phyloP scores from a whole-genome alignment of 1,140 invertebrate species.

The Pseudobourletiella spinata region DNA sequence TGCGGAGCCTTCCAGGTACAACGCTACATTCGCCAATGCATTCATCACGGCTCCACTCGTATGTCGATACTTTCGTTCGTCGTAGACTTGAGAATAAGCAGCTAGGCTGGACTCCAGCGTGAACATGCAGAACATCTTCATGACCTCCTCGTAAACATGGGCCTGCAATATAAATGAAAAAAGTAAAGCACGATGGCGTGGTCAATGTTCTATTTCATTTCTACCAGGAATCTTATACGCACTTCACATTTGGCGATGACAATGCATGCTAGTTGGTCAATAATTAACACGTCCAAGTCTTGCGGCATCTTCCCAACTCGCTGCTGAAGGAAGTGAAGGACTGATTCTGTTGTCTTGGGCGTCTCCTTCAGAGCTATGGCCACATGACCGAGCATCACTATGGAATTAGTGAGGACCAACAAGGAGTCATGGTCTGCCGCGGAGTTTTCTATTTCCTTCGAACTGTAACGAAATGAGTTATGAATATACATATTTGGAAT shows the following conservation, averaged over 20 bases:
- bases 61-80: constrained; percentile 52
- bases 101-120: constrained; percentile 84
- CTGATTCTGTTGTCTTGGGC: constrained; percentile 85
- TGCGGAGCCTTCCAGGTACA: constrained; percentile 77
- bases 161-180: constrained; percentile 42
- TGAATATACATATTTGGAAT: constrained; percentile 1
- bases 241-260: constrained; percentile 80
- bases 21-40: constrained; percentile 86
- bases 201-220: background rate
- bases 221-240: no score
- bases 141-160: constrained; percentile 83
- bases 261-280: constrained; percentile 95
- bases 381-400: constrained; percentile 93
- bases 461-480: no score
- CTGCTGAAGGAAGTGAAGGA: constrained; percentile 94
- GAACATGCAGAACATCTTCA: constrained; percentile 95
- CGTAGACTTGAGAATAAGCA: constrained; percentile 59
- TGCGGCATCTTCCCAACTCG: constrained; percentile 82
- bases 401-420: constrained; percentile 90
- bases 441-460: background rate
- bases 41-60: constrained; percentile 91
- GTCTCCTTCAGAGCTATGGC: constrained; percentile 89
- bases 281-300: constrained; percentile 78
- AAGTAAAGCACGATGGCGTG: background rate
- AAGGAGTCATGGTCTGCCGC: constrained; percentile 52